Conservation (phyloP, 37 sponge, comb jelly and placozoan species). For the Dysidea cf. avara region DNA sequence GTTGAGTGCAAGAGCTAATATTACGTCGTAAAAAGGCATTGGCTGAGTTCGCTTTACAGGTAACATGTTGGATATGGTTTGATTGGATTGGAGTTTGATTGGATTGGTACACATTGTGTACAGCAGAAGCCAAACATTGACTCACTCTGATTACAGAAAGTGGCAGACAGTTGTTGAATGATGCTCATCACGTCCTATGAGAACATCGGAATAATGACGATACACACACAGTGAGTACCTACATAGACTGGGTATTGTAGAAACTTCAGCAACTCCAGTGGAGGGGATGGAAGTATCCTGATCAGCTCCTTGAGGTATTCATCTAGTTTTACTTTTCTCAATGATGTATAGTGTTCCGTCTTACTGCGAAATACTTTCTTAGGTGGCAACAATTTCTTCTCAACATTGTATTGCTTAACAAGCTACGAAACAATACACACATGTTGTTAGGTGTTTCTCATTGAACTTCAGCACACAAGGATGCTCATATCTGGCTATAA, state of each 20-base stretch:
- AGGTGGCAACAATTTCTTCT: slow-evolving; percentile 43
- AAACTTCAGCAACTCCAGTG: slow-evolving; percentile 61
- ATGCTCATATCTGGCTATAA: too few species aligned
- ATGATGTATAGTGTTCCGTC: slow-evolving; percentile 8
- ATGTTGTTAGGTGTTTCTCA: slow-evolving; percentile 15
- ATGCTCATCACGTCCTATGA: slow-evolving; percentile 18
- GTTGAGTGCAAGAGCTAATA: too few species aligned
- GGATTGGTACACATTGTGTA: too few species aligned
- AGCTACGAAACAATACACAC: slow-evolving; percentile 22
- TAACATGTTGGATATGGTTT: too few species aligned
- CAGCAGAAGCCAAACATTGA: too few species aligned
- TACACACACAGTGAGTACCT: slow-evolving; percentile 12
- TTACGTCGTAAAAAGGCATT: too few species aligned
- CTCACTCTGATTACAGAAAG: slow-evolving; percentile 14
- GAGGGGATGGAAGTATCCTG: slow-evolving; percentile 23
- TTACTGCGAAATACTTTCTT: slow-evolving; percentile 19
- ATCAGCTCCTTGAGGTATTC: slow-evolving; percentile 12
- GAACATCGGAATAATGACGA: too few species aligned
- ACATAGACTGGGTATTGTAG: slow-evolving; percentile 64
- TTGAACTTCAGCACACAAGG: too few species aligned
- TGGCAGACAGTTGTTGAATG: slow-evolving; percentile 10
- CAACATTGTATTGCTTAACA: slow-evolving; percentile 24
- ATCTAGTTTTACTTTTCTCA: slow-evolving; percentile 2
- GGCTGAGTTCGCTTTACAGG: too few species aligned
- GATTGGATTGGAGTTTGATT: too few species aligned